Base-by-base conservation (phyloP, 2,888 invertebrate genomes). In the Eupithecia tripunctaria region DNA sequence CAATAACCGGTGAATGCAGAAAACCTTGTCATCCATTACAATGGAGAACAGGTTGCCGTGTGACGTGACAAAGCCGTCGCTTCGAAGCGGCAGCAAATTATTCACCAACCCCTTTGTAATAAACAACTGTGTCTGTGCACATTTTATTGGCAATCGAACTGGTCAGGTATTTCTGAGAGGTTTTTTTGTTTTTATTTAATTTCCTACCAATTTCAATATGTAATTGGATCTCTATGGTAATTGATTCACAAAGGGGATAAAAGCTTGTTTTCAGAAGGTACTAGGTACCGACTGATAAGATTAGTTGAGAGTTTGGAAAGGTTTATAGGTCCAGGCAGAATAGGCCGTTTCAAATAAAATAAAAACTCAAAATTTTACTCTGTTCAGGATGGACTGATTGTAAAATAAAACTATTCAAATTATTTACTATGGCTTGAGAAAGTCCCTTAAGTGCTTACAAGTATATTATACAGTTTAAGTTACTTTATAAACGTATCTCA, bases 81-180 rank as follows among this genome's bases (percentile, higher is more conserved):
- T 60, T 32, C 62, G 29, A 29, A 7, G 18, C 62, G 12, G 59
- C 70, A 76, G 79, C 82, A 83, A 84, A 84, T 84, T 82, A 83
- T 84, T 82, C 82, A 82, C 72, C 78, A 72, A 77, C 72, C 77
- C 73, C 71, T 76, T 67, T 67, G 77, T 79, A 81, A 81, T 84
- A 82, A 80, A 82, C 80, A 78, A 70, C 67, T 63, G 56, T 67
- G 71, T 73, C 78, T 65, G 68, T 75, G 70, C 75, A 70, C 66
- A 75, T 78, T 76, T 76, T 75, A 78, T 71, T 76, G 75, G 72
- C 78, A 67, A 73, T 78, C 70, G 70, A 67, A 76, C 72, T 32
- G 14, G 64, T 18, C 64, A 38, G 36, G 63, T 32, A n/a, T 62
- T 63, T 63, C 63, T 36, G 21, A 29, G n/a, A n/a, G 32, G 36